Evolutionary conservation across 1,140 invertebrate species (phyloP).

Genomic region (Drosophila busckii): DNA sequence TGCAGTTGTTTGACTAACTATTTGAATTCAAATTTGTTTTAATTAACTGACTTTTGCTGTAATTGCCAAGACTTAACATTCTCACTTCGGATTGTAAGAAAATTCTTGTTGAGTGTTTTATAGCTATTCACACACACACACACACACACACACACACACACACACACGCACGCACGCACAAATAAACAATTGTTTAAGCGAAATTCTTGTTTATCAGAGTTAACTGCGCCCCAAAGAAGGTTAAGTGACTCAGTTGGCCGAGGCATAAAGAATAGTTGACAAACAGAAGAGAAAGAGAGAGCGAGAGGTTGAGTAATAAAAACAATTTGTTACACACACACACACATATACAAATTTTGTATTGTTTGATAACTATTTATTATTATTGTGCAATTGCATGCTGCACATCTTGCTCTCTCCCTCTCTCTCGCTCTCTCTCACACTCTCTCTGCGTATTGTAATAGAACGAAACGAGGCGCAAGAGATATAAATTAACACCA

Average conservation of each 20-base stretch:
- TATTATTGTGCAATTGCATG: conserved; percentile 23
- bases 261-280: too few relatives aligned
- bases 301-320: conserved; percentile 44
- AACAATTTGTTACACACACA: conserved; percentile 40
- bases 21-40: too few relatives aligned
- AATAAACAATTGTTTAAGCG: conserved; percentile 23
- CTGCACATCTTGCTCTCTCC: neutral
- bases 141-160: too few relatives aligned
- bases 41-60: too few relatives aligned
- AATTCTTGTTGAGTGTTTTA: too few relatives aligned
- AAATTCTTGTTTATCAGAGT: conserved; percentile 14
- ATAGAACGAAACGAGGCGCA: neutral
- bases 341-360: too few relatives aligned
- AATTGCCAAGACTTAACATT: too few relatives aligned
- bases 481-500: conserved; percentile 66
- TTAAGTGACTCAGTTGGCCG: conserved; percentile 31
- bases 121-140: too few relatives aligned
- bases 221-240: conserved; percentile 15
- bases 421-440: neutral
- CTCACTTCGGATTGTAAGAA: too few relatives aligned
- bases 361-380: conserved; percentile 14
- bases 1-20: too few relatives aligned
- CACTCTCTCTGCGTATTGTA: neutral
- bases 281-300: conserved; percentile 31
- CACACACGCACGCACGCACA: too few relatives aligned